phyloP scores from a whole-genome alignment of 2,113 vertebrate genomes.

The Sprattus sprattus region DNA sequence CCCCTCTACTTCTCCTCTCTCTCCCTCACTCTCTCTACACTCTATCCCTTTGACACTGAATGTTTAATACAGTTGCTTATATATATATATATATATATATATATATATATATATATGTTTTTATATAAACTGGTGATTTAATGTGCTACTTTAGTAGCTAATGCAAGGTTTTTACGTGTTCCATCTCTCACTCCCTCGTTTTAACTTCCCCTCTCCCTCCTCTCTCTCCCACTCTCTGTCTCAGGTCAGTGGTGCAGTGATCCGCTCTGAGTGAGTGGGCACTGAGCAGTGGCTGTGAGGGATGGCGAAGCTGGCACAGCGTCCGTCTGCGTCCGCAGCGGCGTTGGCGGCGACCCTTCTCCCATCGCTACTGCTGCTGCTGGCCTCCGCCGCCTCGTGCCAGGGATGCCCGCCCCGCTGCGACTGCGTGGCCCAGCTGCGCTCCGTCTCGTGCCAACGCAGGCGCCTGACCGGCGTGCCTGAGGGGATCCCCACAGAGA shows the following conservation, averaged over 20 bases:
- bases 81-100: too few relatives aligned
- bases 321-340: neutral
- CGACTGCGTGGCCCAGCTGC: slow-evolving; percentile 82
- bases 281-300: slow-evolving; percentile 66
- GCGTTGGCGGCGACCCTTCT: slow-evolving; percentile 30
- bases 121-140: neutral
- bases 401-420: slow-evolving; percentile 86
- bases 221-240: neutral
- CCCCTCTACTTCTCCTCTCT: neutral
- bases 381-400: slow-evolving; percentile 48
- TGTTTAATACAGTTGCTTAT: too few relatives aligned
- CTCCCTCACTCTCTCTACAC: neutral
- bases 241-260: slow-evolving; percentile 78
- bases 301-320: slow-evolving; percentile 49
- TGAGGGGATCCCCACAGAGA: slow-evolving; percentile 93
- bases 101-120: too few relatives aligned
- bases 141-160: neutral
- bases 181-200: neutral
- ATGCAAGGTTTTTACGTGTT: neutral
- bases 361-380: slow-evolving; percentile 63
- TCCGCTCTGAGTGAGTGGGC: slow-evolving; percentile 70
- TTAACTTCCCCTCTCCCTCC: neutral
- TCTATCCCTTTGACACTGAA: neutral
- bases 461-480: slow-evolving; percentile 85
- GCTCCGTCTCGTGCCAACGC: slow-evolving; percentile 85